Percentiles rank a stretch among this genome's conserved stretches.
phyloP scores from a whole-genome alignment of 2,888 invertebrate genomes.

The Tetragonula carbonaria region DNA sequence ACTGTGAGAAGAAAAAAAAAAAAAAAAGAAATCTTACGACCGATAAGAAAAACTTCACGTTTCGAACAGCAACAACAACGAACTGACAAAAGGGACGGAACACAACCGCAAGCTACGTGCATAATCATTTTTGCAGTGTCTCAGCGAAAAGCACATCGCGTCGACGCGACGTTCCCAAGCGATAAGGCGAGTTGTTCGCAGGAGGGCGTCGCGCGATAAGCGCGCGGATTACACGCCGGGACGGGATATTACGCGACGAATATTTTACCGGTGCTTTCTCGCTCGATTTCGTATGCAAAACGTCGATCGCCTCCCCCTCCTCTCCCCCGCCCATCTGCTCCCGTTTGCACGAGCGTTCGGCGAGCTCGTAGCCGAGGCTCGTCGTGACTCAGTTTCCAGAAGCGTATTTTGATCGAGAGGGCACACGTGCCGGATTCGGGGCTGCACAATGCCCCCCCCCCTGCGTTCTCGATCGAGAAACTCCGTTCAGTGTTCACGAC shows the following conservation, averaged over 20 bases:
- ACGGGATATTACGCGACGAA: conserved; percentile 52
- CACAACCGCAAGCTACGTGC: not conserved
- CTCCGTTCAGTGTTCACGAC: conserved; percentile 25
- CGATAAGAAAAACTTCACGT: too few species aligned
- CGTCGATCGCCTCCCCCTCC: conserved; percentile 2
- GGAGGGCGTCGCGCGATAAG: conserved; percentile 46
- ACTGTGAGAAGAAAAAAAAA: not conserved
- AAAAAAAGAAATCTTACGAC: too few species aligned
- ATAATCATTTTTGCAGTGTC: conserved; percentile 15
- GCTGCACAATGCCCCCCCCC: conserved; percentile 43
- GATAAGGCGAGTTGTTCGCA: conserved; percentile 37
- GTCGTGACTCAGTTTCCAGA: conserved; percentile 61
- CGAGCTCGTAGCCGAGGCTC: not conserved
- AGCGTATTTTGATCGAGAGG: conserved; percentile 62
- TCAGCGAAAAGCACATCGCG: conserved; percentile 43
- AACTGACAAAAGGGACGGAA: not conserved
- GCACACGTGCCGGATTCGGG: conserved; percentile 60
- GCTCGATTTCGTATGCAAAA: conserved; percentile 62
- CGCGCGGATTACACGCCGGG: conserved; percentile 52
- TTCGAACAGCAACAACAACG: not conserved
- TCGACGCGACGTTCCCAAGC: conserved; percentile 11
- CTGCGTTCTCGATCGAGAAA: conserved; percentile 18
- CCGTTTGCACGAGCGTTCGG: not conserved
- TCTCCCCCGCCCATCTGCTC: not conserved
- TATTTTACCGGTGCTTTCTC: conserved; percentile 43